Base-by-base conservation (phyloP, 2,113 vertebrate species). In the Fregetta grallaria region DNA sequence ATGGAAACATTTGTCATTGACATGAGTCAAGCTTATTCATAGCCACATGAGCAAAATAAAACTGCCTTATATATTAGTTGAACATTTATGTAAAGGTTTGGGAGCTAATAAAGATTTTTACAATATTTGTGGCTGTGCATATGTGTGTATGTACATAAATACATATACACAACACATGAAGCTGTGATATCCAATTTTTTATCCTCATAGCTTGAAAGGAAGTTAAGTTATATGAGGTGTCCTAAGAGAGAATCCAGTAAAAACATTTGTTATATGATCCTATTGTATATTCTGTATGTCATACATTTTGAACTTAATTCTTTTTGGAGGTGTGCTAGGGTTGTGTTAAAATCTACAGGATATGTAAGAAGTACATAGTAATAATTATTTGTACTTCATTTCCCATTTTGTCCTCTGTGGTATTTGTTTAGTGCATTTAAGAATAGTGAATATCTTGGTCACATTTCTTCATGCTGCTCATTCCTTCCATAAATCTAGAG, bases 11-110 rank as follows among this genome's bases (percentile, higher is more conserved):
- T 86, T 92, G 59, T 86, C 67, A 74, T 34, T 86, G 55, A 27
- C 52, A 59, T 86, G 75, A 93, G 62, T 86, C 47, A 88, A 71
- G 38, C 30, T 91, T 96, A 93, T 68, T 94, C 90, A 86, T 38
- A 90, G 15, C 63, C 67, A 74, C 68, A 71, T 71, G 86, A 30
- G n/a, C 29, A 95, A 89, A 94, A 88, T 74, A 74, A 94, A 90
- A 63, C 13, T 73, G 71, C 5, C 3, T 83, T 88, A 55, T 74
- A 34, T 34, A 59, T 76, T 74, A 88, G 8, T 40, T 80, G 32
- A 86, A 77, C 8, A 61, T 84, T 83, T 86, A 74, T 74, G 13
- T 49, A 88, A 90, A 73, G 6, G 1, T 88, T 90, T 88, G 29
- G 19, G 42, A 71, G 30, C 49, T 79, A 70, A 67, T 67, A 76